A percentile compares a stretch with the other conserved stretches of the same genome.
These are phyloP conservation scores for Yoshiicerus persimilis DNA, from an alignment of 1,140 invertebrate genomes.

Conservation along the genomic window DNA sequence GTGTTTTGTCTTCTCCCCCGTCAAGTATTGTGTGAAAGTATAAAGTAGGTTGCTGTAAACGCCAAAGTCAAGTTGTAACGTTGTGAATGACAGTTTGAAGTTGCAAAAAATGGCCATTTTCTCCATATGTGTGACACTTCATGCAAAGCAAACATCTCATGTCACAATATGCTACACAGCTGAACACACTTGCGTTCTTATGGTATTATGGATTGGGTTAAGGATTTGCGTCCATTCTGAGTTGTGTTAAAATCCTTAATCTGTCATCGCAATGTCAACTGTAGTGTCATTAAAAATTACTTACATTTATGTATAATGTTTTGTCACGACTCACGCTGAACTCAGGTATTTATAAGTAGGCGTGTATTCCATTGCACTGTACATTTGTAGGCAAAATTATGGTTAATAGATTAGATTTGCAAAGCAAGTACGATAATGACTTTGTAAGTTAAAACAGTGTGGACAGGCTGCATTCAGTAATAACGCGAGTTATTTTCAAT, in stretches of 20 bases:
- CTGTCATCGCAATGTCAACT: not conserved
- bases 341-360: too few species aligned
- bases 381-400: not conserved
- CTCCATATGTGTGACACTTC: not conserved
- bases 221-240: not conserved
- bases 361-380: too few species aligned
- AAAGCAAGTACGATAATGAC: not conserved
- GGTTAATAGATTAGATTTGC: not conserved
- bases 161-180: not conserved
- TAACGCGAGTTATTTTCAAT: not conserved
- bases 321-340: not conserved
- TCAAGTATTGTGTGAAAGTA: not conserved
- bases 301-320: not conserved
- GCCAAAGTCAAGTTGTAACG: not conserved
- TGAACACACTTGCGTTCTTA: too few species aligned
- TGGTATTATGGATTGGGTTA: too few species aligned
- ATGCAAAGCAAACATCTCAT: not conserved
- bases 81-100: not conserved
- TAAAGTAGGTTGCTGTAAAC: not conserved
- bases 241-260: not conserved
- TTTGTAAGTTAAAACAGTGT: not conserved
- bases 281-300: not conserved
- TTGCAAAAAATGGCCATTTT: not conserved
- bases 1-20: not conserved
- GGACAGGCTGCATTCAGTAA: not conserved